phyloP scores from a whole-genome alignment of 2,113 vertebrate genomes.

The Fukomys damarensis region DNA sequence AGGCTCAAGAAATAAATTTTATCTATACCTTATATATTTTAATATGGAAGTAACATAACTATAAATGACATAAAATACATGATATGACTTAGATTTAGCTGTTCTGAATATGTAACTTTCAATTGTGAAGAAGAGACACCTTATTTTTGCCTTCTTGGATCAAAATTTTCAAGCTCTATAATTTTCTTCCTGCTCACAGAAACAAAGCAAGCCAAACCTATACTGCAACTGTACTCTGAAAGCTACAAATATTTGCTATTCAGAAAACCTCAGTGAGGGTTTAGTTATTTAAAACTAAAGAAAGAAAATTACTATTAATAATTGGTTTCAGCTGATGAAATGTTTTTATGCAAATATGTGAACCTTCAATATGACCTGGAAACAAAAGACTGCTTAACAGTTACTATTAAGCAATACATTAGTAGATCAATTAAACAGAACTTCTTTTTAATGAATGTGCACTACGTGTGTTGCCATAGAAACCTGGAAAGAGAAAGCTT shows the following conservation, averaged over 20 bases:
- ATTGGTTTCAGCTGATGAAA: constrained; percentile 94
- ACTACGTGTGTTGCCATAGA: constrained; percentile 90
- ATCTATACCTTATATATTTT: neutral
- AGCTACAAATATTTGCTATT: constrained; percentile 95
- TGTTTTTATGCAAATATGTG: constrained; percentile 97
- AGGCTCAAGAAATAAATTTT: neutral
- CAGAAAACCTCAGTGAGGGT: constrained; percentile 88
- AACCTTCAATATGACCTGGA: constrained; percentile 97
- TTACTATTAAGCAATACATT: constrained; percentile 97
- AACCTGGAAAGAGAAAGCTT: constrained; percentile 87
- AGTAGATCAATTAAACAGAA: constrained; percentile 99
- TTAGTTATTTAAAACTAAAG: constrained; percentile 93
- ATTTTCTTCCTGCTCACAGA: constrained; percentile 85
- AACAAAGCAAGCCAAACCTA: constrained; percentile 83
- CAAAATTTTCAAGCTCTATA: constrained; percentile 83
- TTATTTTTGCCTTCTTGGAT: constrained; percentile 78
- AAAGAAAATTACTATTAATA: constrained; percentile 95
- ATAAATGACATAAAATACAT: constrained; percentile 57
- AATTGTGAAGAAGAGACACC: constrained; percentile 43
- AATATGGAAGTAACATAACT: constrained; percentile 10
- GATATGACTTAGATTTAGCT: constrained; percentile 34
- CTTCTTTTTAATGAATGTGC: constrained; percentile 92
- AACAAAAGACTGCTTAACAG: constrained; percentile 97
- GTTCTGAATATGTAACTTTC: constrained; percentile 69
- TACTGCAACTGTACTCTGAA: constrained; percentile 88